Conservation (phyloP, 2,113 vertebrate genomes). For the Physeter macrocephalus region DNA sequence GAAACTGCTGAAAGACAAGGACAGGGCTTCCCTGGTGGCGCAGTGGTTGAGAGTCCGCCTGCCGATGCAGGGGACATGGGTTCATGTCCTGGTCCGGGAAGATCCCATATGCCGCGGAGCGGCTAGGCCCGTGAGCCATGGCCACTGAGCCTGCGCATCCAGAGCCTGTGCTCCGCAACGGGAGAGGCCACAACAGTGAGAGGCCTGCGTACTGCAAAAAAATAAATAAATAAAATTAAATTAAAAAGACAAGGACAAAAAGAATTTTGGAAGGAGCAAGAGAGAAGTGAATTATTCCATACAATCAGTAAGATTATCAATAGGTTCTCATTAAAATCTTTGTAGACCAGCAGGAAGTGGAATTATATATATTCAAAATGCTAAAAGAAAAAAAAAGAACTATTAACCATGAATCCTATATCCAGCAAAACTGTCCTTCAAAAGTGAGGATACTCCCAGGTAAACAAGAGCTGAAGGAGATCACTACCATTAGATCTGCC, state of each 20-base stretch:
- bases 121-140: no score
- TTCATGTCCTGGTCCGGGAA: no score
- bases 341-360: not conserved
- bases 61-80: no score
- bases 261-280: not conserved
- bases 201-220: no score
- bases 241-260: not conserved
- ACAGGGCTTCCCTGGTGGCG: no score
- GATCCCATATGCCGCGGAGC: no score
- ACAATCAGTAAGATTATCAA: not conserved
- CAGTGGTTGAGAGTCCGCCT: no score
- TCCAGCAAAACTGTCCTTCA: not conserved
- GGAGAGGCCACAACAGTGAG: no score
- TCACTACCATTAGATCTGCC: not conserved
- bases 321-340: not conserved
- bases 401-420: not conserved
- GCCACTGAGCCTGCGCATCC: no score
- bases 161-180: no score
- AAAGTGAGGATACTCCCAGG: not conserved
- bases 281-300: not conserved
- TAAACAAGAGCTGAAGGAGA: not conserved
- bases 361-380: not conserved
- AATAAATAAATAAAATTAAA: no score
- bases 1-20: not conserved
- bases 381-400: not conserved